These are phyloP conservation scores for Conus ventricosus DNA, from an alignment of 1,140 invertebrate species.

Conservation along the genomic window DNA sequence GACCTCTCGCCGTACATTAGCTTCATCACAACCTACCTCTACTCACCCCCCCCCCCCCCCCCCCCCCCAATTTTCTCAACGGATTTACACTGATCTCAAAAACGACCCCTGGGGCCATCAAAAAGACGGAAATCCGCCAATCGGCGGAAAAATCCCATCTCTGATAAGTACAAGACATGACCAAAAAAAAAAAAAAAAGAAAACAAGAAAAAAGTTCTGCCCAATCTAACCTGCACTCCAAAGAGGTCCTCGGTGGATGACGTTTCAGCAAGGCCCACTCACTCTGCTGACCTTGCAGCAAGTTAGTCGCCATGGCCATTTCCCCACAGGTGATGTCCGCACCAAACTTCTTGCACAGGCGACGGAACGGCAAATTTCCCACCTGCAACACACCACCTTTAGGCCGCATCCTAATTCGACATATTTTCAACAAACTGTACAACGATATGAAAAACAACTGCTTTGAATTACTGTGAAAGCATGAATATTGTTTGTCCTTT, in stretches of 20 bases:
- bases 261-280: constrained; percentile 97
- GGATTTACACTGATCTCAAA: no score
- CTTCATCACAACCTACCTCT: no score
- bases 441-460: background rate
- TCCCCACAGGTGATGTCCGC: constrained; percentile 99
- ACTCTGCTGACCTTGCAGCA: constrained; percentile 90
- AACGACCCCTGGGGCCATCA: no score
- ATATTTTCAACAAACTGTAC: background rate
- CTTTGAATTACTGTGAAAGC: background rate
- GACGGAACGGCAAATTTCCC: constrained; percentile 97
- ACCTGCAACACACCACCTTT: constrained; percentile 66
- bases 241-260: constrained; percentile 94
- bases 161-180: no score
- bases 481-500: no score
- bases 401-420: background rate
- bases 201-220: no score
- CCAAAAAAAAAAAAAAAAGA: no score
- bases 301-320: constrained; percentile 92
- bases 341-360: constrained; percentile 96
- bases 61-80: no score
- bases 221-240: constrained; percentile 83
- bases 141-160: no score
- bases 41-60: no score
- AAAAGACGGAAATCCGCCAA: no score
- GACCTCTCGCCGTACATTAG: no score